Evolutionary conservation across 2,888 invertebrate genomes (phyloP), one percentile per base, ranked within the genome.

Genomic region (Drepana falcataria): DNA sequence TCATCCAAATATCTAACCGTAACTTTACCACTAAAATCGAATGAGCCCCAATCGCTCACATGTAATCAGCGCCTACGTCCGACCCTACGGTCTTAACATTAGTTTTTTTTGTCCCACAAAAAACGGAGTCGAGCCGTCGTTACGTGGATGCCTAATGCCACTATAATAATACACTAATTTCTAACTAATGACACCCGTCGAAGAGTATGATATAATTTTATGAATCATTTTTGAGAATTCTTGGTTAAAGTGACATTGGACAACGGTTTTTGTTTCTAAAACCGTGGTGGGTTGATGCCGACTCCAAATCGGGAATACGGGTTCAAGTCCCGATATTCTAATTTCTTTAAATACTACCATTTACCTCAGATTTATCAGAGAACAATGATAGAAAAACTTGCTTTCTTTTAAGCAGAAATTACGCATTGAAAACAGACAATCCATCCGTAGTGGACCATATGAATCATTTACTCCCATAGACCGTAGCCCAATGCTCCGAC

Each of bases 151-250:
- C 73, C 58, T 81, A 82, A 81, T 79, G 71, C 73, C 67, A 76
- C 69, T 65, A 69, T 81, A 80, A 81, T 82, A 77, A 79, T 69
- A 76, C 64, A 73, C 73, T 79, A 81, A 85, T 83, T 79, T 75
- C 65, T 74, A 72, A 73, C 69, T 85, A 85, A 86, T 86, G 76
- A 80, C 74, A 81, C 65, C 70, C 69, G 65, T 66, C 64, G 55
- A 57, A 49, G 57, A 49, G 47, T 57, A 56, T 52, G 51, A 59
- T 58, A 59, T 59, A 63, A 64, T 64, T 66, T 54, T 57, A 40
- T 51, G 51, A 51, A 51, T 51, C 51, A 51, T 51, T 51, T 37
- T 41, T 51, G 40, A 44, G 51, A 21, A 34, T n/a, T 41, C 51
- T 49, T 37, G 21, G 21, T 21, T 4, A 9, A 7, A 35, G 40